Evolutionary conservation across 2,113 vertebrate species (phyloP), one percentile per base, ranked within the genome.

Genomic region (Typhlomys cinereus): DNA sequence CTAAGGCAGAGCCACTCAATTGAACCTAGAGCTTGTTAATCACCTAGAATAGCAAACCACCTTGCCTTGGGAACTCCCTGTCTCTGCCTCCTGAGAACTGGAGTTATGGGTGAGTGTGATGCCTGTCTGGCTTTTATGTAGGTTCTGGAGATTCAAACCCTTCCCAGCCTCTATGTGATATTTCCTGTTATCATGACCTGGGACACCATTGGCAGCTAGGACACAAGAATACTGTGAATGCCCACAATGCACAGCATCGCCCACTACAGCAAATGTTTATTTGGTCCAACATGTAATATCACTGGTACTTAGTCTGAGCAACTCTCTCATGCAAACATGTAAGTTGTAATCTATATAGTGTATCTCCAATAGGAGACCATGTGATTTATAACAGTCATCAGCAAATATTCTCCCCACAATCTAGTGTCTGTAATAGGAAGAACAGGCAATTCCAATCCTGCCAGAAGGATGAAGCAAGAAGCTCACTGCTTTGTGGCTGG

Each of bases 391-490:
- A n/a, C n/a, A n/a, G n/a, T n/a, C n/a, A n/a, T n/a, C n/a, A n/a
- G n/a, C n/a, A n/a, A n/a, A n/a, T n/a, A n/a, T n/a, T n/a, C n/a
- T n/a, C n/a, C n/a, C n/a, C n/a, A n/a, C n/a, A n/a, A n/a, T n/a
- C n/a, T n/a, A n/a, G n/a, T n/a, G n/a, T n/a, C n/a, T n/a, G n/a
- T 34, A 92, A 69, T 85, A 66, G 29, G 39, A 87, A 61, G 29
- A 57, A 80, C 4, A 82, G 48, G 59, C 69, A 82, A 73, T 48
- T 84, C 70, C 61, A 5, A 18, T 4, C 59, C 18, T 21, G 89
- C 78, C 83, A 5, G 4, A 79, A 89, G 69, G 11, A 8, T 79
- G 15, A 7, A 39, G 82, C 80, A 94, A 95, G 15, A 12, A 95
- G 34, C 4, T 79, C n/a, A n/a, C 23, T 46, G 2, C 67, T 94